Evolutionary conservation across 2,888 invertebrate genomes (phyloP).

Genomic region (Eupithecia pulchellata): DNA sequence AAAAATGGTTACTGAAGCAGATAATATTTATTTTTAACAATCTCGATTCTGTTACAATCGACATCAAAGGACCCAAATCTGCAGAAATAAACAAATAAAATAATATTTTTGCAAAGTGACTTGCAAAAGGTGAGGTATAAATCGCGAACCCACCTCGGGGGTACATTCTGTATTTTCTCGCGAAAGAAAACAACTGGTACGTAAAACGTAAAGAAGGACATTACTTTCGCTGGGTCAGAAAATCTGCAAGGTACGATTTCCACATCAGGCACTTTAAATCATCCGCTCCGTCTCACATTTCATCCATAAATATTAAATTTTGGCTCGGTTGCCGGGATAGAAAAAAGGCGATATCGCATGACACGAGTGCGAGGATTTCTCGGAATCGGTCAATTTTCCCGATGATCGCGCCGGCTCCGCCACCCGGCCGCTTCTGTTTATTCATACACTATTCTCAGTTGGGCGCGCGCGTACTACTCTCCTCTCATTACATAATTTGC

Average conservation of each 20-base stretch:
- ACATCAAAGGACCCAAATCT: slow-evolving; percentile 80
- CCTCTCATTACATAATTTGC: slow-evolving; percentile 61
- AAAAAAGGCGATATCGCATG: slow-evolving; percentile 79
- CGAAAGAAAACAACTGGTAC: slow-evolving; percentile 81
- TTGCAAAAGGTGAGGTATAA: slow-evolving; percentile 75
- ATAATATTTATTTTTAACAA: slow-evolving; percentile 68
- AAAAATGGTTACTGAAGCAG: slow-evolving; percentile 51
- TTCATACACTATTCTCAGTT: slow-evolving; percentile 82
- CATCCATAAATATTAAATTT: slow-evolving; percentile 85
- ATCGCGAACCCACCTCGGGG: slow-evolving; percentile 75
- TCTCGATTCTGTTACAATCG: slow-evolving; percentile 71
- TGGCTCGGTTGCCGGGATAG: slow-evolving; percentile 74
- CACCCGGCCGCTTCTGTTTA: slow-evolving; percentile 68
- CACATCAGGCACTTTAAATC: slow-evolving; percentile 84
- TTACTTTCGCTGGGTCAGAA: slow-evolving; percentile 83
- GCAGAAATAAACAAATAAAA: slow-evolving; percentile 81
- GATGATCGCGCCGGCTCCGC: slow-evolving; percentile 72
- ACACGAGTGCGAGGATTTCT: slow-evolving; percentile 79
- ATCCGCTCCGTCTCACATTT: slow-evolving; percentile 83
- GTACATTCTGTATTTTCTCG: slow-evolving; percentile 72
- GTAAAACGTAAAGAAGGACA: slow-evolving; percentile 81
- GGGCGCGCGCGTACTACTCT: slow-evolving; percentile 62
- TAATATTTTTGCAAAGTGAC: slow-evolving; percentile 75
- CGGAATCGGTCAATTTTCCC: slow-evolving; percentile 83
- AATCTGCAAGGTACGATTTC: slow-evolving; percentile 82